Conservation (phyloP, 2,797 vertebrate genomes). For the Cryptoblepharus egeriae region DNA sequence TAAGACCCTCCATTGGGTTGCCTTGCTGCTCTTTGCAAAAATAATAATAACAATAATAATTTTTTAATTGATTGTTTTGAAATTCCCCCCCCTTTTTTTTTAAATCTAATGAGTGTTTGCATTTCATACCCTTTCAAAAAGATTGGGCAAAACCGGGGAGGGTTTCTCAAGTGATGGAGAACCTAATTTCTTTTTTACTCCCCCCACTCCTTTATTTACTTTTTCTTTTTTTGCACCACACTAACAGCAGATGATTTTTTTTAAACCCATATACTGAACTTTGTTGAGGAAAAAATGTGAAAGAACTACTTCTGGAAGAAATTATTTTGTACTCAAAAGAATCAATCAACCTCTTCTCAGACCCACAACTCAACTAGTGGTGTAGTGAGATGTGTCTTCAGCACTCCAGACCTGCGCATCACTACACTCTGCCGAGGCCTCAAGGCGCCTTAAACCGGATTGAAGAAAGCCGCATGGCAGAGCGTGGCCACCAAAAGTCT, state of each 20-base stretch:
- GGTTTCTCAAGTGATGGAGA: constrained; percentile 6
- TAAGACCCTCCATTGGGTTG: constrained; percentile 11
- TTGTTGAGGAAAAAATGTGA: too few species aligned
- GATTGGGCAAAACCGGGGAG: too few species aligned
- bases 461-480: constrained; percentile 5
- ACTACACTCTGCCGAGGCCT: not conserved
- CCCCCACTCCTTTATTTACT: too few species aligned
- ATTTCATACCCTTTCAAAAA: too few species aligned
- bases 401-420: not conserved
- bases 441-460: constrained; percentile 22
- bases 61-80: not conserved
- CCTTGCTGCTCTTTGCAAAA: constrained; percentile 6
- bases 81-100: not conserved
- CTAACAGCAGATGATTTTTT: not conserved
- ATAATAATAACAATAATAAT: too few species aligned
- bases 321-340: not conserved
- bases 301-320: not conserved
- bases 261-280: too few species aligned
- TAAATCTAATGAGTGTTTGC: not conserved
- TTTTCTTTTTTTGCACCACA: too few species aligned
- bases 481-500: constrained; percentile 2
- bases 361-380: not conserved
- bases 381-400: not conserved
- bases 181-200: not conserved
- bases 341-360: not conserved